Evolutionary conservation across 2,797 vertebrate genomes (phyloP), one percentile per base, ranked within the genome.

Genomic region (Melopsittacus undulatus): DNA sequence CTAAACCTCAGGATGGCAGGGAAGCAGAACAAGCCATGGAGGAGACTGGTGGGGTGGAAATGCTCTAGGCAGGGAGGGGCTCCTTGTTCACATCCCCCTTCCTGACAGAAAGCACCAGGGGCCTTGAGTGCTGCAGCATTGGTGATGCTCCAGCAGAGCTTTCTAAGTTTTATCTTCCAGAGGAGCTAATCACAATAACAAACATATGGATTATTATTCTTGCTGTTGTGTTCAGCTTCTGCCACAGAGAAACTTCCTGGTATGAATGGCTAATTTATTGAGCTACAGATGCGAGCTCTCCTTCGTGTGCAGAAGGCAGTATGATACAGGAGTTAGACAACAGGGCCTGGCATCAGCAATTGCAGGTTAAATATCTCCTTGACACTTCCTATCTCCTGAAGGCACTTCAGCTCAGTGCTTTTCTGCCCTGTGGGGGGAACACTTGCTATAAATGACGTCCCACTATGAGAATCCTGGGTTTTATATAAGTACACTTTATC

Each of bases 201-300:
- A 94, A 95, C 92, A 92, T 76, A 93, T 87, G 91, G 94, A 94
- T 90, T 92, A 85, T 94, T 88, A 80, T 89, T 95, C 57, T 89
- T 95, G 61, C 82, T 87, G 91, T 83, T 81, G 93, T 75, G 54
- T 79, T 92, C 92, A 42, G 74, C 87, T 91, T 89, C 93, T 95
- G 86, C 92, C 90, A 75, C 3, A 52, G 75, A 92, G 78, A 89
- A 93, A 56, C n/a, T 66, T 91, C 52, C 84, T 85, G 93, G 84
- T 74, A 85, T 8, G 68, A 94, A 70, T 83, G 87, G 90, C 46
- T 94, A 82, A 93, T 92, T 90, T 77, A 87, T 30, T 63, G 90
- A 92, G 81, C 90, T 87, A n/a, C 96, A 93, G 95, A 73, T 63
- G 86, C 30, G 88, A 91, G 86, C 68, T 92, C 64, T 94, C 72